Conservation (phyloP, 2,888 invertebrate genomes). For the Xiphydria camelus region DNA sequence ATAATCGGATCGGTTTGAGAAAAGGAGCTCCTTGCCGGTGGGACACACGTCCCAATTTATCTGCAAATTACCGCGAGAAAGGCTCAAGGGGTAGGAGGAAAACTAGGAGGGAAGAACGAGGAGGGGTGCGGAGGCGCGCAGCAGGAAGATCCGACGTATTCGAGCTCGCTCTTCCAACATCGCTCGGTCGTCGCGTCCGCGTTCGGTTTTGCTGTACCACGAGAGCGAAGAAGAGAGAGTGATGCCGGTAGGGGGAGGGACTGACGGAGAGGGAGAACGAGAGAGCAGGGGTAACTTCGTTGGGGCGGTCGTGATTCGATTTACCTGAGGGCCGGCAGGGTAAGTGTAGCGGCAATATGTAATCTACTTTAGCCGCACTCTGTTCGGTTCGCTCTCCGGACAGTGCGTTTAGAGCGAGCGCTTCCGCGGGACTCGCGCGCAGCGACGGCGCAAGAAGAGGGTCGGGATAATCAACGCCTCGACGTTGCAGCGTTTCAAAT, state of each 20-base stretch:
- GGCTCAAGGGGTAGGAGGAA: no score
- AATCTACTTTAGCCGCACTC: constrained; percentile 45
- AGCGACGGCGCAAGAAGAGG: constrained; percentile 2
- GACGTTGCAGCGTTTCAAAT: no score
- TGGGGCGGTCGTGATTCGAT: constrained; percentile 52
- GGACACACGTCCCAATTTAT: no score
- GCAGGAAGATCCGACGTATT: no score
- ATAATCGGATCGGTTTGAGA: no score
- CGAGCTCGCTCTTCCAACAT: no score
- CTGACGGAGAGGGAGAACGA: constrained; percentile 27
- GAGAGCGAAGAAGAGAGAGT: neutral
- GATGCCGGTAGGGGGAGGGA: constrained; percentile 21
- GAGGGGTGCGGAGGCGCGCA: neutral
- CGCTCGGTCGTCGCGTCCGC: no score
- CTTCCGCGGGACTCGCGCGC: neutral
- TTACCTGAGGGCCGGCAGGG: constrained; percentile 35
- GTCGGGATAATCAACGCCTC: no score
- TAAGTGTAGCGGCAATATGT: constrained; percentile 36
- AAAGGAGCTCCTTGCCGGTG: no score
- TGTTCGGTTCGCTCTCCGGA: neutral
- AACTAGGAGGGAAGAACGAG: neutral
- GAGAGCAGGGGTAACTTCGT: constrained; percentile 41
- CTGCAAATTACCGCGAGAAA: no score
- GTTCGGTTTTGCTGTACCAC: no score
- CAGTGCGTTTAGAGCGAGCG: neutral